Conservation (phyloP, 2,113 vertebrate species). For the Dasypus novemcinctus region DNA sequence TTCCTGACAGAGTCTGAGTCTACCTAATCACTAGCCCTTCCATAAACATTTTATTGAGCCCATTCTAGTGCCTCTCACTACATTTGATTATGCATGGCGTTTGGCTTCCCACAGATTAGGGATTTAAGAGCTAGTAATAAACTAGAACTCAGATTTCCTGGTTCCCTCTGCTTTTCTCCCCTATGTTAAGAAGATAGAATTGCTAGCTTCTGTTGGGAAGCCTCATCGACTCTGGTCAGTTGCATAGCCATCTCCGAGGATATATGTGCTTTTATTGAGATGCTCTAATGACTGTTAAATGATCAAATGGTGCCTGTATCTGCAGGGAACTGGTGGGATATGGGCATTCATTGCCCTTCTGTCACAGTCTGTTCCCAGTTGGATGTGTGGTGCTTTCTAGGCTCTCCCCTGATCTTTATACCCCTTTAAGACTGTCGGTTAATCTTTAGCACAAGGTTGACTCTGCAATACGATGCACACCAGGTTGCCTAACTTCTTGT, state of each 20-base stretch:
- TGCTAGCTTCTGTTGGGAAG: neutral
- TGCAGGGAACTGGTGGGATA: neutral
- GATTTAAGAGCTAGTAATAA: conserved; percentile 63
- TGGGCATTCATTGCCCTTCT: neutral
- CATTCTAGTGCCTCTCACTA: neutral
- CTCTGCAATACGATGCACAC: neutral
- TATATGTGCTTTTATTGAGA: neutral
- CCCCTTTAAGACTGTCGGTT: conserved; percentile 58
- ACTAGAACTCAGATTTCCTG: conserved; percentile 30
- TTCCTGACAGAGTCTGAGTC: neutral
- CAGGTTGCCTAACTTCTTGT: conserved; percentile 71
- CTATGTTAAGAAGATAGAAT: neutral
- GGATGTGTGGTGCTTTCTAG: conserved; percentile 4
- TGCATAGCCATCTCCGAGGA: neutral
- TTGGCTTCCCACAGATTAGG: conserved; percentile 44
- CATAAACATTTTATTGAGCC: neutral
- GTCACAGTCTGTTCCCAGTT: neutral
- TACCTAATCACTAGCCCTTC: neutral
- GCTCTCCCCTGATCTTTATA: conserved; percentile 58
- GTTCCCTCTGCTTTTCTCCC: neutral
- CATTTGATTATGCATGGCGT: conserved; percentile 16
- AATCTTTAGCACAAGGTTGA: conserved; percentile 74
- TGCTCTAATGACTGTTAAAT: neutral
- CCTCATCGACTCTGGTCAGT: neutral
- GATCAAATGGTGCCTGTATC: neutral